A percentile compares a stretch with the other conserved stretches of the same genome.
Evolutionary conservation across 2,797 vertebrate genomes (phyloP).

Genomic region (Hylomyscus alleni): DNA sequence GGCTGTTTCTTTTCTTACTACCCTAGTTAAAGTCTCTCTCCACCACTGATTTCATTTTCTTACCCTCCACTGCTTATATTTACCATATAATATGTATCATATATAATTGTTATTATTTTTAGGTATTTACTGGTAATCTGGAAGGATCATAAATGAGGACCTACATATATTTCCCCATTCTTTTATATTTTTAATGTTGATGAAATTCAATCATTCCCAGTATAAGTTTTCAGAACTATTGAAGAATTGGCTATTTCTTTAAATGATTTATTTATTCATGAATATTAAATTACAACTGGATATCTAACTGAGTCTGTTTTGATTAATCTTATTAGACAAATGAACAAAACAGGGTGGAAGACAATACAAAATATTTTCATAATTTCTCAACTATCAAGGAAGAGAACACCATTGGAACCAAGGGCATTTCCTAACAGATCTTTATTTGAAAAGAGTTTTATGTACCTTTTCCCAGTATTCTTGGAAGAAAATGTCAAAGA

Average conservation of each 20-base stretch:
- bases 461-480: background rate
- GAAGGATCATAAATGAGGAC: background rate
- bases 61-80: background rate
- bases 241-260: background rate
- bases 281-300: background rate
- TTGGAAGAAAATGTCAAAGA: background rate
- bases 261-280: background rate
- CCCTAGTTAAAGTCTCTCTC: background rate
- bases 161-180: background rate
- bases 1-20: background rate
- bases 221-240: background rate
- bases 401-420: background rate
- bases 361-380: background rate
- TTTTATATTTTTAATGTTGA: background rate
- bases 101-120: background rate
- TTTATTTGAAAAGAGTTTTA: background rate
- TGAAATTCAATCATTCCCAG: background rate
- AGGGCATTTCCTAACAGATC: background rate
- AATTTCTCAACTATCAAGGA: background rate
- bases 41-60: background rate
- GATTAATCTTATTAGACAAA: slow-evolving; percentile 14
- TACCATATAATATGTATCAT: background rate
- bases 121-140: background rate
- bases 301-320: background rate
- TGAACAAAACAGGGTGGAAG: background rate